A percentile compares a stretch with the other conserved stretches of the same genome.
phyloP scores from a whole-genome alignment of 2,113 vertebrate genomes.

The Caracal caracal region DNA sequence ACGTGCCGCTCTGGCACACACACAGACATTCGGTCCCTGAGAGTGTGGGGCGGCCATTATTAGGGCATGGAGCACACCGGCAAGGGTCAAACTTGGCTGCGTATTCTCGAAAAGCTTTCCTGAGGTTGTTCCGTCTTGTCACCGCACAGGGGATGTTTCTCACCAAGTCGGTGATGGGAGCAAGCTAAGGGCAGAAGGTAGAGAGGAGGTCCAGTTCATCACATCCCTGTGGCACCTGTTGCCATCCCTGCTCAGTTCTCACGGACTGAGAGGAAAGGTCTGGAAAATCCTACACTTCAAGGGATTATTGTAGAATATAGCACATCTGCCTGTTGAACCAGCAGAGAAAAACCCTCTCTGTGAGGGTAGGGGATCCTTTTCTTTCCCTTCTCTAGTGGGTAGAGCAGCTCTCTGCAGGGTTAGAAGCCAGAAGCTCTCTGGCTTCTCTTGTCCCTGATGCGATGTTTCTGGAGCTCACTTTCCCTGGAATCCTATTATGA shows the following conservation, averaged over 20 bases:
- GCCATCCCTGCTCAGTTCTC: not conserved
- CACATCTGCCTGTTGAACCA: not conserved
- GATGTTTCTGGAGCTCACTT: not conserved
- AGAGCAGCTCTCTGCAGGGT: not conserved
- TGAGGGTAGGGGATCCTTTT: not conserved
- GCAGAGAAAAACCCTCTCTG: not conserved
- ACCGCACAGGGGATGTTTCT: slow-evolving; percentile 90
- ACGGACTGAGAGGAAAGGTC: not conserved
- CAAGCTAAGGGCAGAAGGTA: slow-evolving; percentile 81
- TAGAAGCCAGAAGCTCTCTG: not conserved
- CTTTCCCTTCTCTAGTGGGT: not conserved
- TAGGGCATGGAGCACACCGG: slow-evolving; percentile 91
- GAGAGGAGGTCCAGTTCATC: not conserved
- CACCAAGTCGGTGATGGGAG: slow-evolving; percentile 89
- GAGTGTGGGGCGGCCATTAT: slow-evolving; percentile 88
- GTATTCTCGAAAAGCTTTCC: slow-evolving; percentile 89
- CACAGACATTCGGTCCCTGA: slow-evolving; percentile 91
- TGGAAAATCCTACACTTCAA: not conserved
- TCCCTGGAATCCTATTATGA: not conserved
- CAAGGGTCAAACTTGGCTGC: slow-evolving; percentile 90
- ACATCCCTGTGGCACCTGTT: not conserved
- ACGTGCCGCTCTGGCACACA: slow-evolving; percentile 92
- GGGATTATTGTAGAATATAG: not conserved
- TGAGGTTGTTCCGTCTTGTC: slow-evolving; percentile 91
- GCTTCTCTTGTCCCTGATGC: not conserved